Evolutionary conservation across 2,888 invertebrate species (phyloP).

Genomic region (Apotomis betuletana): DNA sequence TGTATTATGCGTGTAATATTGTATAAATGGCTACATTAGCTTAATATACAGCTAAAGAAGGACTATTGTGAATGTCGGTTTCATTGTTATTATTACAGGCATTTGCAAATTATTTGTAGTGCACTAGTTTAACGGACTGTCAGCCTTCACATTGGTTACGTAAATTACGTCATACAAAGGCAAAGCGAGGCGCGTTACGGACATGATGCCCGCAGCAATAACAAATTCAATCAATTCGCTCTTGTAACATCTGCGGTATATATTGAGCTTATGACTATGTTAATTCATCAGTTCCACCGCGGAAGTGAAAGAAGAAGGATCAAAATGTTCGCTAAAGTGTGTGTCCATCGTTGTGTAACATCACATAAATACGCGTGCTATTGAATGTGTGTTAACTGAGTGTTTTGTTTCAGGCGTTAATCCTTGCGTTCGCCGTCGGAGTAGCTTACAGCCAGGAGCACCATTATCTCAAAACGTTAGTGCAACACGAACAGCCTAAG

Average conservation of each 20-base stretch:
- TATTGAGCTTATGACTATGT: constrained; percentile 80
- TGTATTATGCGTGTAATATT: neutral
- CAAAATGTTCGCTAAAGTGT: constrained; percentile 78
- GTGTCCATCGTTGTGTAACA: constrained; percentile 49
- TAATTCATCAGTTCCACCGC: constrained; percentile 79
- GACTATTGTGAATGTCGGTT: constrained; percentile 18
- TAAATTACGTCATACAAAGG: constrained; percentile 78
- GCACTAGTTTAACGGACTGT: constrained; percentile 61
- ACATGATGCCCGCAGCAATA: constrained; percentile 72
- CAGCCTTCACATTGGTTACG: constrained; percentile 81
- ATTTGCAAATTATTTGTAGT: constrained; percentile 50
- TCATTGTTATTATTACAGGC: constrained; percentile 50
- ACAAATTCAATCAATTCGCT: constrained; percentile 79
- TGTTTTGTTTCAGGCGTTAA: constrained; percentile 62
- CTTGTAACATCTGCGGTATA: constrained; percentile 82
- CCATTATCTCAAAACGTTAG: constrained; percentile 57
- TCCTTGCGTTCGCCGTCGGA: constrained; percentile 58
- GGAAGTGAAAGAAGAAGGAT: constrained; percentile 78
- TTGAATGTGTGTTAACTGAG: constrained; percentile 27
- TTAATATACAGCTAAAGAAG: constrained; percentile 3
- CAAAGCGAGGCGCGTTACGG: constrained; percentile 68
- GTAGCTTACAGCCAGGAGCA: constrained; percentile 62
- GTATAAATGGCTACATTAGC: constrained; percentile 6
- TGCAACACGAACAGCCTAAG: constrained; percentile 60
- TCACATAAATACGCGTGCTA: constrained; percentile 22